Evolutionary conservation across 2,888 invertebrate genomes (phyloP), one percentile per base, ranked within the genome.

Genomic region (Phengaris alcon): DNA sequence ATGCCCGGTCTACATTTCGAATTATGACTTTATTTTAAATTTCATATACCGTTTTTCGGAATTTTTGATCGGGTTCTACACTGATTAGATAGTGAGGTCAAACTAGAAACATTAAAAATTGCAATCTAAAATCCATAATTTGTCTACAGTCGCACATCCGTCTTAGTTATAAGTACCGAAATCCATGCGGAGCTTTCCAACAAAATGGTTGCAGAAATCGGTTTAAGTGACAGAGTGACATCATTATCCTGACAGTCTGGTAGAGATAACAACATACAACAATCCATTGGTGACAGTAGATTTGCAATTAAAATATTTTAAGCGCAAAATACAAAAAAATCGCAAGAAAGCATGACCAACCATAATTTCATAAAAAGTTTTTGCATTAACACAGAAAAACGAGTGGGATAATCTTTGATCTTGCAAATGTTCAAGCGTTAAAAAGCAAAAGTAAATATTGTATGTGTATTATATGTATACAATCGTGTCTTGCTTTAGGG

Each of bases 401-500:
- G 15, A 15, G 13, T 51, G 51, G 6, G 70, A 48, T 70, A 52
- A 70, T 70, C n/a, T n/a, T 68, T 54, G 48, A 46, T 15, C 46
- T 57, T 57, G 46, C 44, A 74, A 44, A 22, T 69, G 68, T 75
- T 69, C 82, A 81, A 82, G 77, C 77, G 76, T 76, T 76, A 81
- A 75, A 81, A 78, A 78, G 76, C 75, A 73, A 79, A 77, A 76
- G 81, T 82, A 84, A 86, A 85, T 82, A 84, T 85, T 85, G 79
- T 80, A 84, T 22, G 22, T 22, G 22, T 22, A 22, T 22, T 22
- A 22, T 22, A 22, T 22, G 22, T 22, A 22, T 22, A 83, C 83
- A 83, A 84, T 83, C 80, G 81, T 35, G 35, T 77, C 85, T 83
- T 84, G 78, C 76, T 81, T 84, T 86, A 88, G 80, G 82, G 82